Evolutionary conservation across 2,888 invertebrate genomes (phyloP).

Genomic region (Drosophila atroscutellata): DNA sequence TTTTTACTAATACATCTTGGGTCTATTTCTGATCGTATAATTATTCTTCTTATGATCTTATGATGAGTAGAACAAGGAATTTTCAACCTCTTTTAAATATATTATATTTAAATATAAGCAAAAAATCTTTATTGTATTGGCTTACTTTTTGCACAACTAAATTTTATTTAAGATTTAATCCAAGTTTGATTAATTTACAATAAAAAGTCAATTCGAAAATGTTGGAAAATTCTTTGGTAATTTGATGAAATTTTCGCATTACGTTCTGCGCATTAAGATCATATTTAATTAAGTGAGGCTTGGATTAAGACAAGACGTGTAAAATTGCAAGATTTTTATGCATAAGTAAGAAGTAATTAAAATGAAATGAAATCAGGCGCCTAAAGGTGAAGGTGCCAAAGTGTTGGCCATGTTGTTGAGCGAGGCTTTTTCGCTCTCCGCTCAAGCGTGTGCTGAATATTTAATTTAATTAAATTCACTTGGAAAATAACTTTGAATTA

Average conservation of each 20-base stretch:
- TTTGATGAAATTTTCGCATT: neutral
- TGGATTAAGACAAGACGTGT: slow-evolving; percentile 42
- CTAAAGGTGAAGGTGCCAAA: slow-evolving; percentile 51
- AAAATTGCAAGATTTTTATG: slow-evolving; percentile 48
- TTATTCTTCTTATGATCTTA: neutral
- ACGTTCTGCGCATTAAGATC: neutral
- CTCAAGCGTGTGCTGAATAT: slow-evolving; percentile 72
- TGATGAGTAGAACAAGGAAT: neutral
- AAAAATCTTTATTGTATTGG: neutral
- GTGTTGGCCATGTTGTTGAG: slow-evolving; percentile 29
- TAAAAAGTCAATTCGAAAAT: neutral
- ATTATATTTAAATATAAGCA: neutral
- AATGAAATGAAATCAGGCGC: slow-evolving; percentile 51
- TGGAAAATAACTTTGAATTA: slow-evolving; percentile 75
- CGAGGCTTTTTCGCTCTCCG: slow-evolving; percentile 10
- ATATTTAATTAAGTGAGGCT: slow-evolving; percentile 19
- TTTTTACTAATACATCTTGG: neutral
- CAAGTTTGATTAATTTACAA: neutral
- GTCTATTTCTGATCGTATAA: neutral
- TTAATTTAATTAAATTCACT: slow-evolving; percentile 80
- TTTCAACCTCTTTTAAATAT: neutral
- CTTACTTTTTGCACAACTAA: neutral
- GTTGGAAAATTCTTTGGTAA: neutral
- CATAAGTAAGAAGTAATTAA: slow-evolving; percentile 64
- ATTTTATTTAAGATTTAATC: neutral